Evolutionary conservation across 1,140 invertebrate genomes (phyloP).

Genomic region (Sycobia sp.): DNA sequence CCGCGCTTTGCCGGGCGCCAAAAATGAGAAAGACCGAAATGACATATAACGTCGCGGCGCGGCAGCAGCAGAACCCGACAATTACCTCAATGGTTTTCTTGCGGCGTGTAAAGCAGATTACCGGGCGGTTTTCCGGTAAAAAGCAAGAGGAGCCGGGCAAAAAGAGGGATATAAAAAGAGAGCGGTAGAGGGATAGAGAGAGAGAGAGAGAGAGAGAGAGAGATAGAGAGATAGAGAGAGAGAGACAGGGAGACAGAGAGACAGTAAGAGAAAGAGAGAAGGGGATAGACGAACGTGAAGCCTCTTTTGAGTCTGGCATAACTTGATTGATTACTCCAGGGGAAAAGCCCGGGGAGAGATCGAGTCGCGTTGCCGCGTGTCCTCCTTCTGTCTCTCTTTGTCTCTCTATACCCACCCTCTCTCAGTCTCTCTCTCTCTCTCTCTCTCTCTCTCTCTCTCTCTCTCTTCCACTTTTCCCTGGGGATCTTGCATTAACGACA

Average conservation of each 20-base stretch:
- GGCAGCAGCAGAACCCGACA: too few species aligned
- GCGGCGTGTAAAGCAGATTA: conserved; percentile 30
- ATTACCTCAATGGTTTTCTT: conserved; percentile 29
- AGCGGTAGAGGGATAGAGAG: too few species aligned
- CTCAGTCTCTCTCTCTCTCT: not conserved
- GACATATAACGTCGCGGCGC: too few species aligned
- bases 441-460: not conserved
- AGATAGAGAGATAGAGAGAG: too few species aligned
- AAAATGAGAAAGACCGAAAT: too few species aligned
- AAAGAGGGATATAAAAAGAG: too few species aligned
- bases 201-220: too few species aligned
- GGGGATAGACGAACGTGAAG: not conserved
- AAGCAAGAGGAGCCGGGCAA: conserved; percentile 1
- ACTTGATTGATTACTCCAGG: conserved; percentile 43
- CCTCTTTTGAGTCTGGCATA: conserved; percentile 33
- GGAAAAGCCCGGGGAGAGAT: conserved; percentile 16
- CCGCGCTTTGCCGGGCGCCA: too few species aligned
- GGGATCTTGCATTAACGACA: conserved; percentile 36
- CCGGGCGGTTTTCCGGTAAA: conserved; percentile 21
- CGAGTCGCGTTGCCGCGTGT: not conserved
- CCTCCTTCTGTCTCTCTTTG: conserved; percentile 6
- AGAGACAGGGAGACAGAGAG: too few species aligned
- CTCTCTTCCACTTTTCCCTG: not conserved
- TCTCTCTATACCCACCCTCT: too few species aligned
- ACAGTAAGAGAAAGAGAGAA: too few species aligned